Base-by-base conservation (phyloP, 1,140 invertebrate genomes). In the Rhopalosiphum maidis region DNA sequence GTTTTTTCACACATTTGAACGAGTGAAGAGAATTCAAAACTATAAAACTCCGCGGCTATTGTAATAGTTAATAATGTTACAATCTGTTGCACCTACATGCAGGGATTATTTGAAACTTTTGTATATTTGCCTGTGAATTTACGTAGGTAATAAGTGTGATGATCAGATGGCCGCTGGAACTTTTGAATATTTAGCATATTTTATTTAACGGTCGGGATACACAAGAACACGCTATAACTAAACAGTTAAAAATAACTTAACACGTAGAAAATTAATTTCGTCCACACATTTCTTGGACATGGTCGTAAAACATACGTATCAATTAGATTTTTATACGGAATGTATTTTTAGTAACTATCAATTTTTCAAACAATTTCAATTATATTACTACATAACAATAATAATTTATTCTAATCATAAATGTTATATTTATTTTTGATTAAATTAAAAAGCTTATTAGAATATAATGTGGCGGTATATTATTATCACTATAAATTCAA, bases 161-260 rank as follows among this genome's bases (percentile, higher is more conserved):
- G 4, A 77, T n/a, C 15, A n/a, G 15, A 86, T 11, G 4, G 15
- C 43, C 25, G 3, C 25, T 46, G 25, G 43, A 86, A 46, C 41
- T 51, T 87, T 87, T n/a, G 30, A 87, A 51, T 87, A 48, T 2
- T 48, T 87, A 48, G 30, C 46, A 87, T 83, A 37, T 87, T 87
- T 46, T n/a, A 87, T 87, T 30, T 48, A 48, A 87, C 25, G 30
- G 43, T 48, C 23, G 21, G 15, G 35, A 87, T 87, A 87, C 51
- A 51, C 48, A 7, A n/a, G 43, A 48, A 18, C 30, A 30, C 23
- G 21, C n/a, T 48, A n/a, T n/a, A 48, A 35, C 46, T 48, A 21
- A n/a, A 48, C 7, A 48, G 86, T 87, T 87, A 87, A 87, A 87
- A 87, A 87, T 87, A 87, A 87, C 46, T 87, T 87, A n/a, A 48